Base-by-base conservation (phyloP, 2,888 invertebrate genomes). In the Nomada fabriciana region DNA sequence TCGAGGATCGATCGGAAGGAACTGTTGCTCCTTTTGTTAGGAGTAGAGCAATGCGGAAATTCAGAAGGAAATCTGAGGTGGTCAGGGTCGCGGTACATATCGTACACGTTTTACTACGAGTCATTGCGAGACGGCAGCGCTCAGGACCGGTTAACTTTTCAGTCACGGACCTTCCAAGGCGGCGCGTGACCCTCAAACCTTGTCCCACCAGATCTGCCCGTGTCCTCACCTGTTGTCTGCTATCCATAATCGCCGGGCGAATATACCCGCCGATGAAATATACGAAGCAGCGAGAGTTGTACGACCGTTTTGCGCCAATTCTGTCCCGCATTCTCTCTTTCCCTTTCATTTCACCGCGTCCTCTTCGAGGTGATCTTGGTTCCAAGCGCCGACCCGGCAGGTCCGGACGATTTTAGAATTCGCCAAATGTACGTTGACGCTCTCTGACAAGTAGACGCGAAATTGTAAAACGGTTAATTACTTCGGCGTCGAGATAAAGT, bases 111-210 rank as follows among this genome's bases (percentile, higher is more conserved):
- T 57, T 80, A 29, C 53, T 47, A 69, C 73, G 63, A 53, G 67
- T 47, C 36, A 53, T 18, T 29, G 25, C 18, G 7, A 61, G 18
- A 2, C 20, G 15, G 15, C 15, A 2, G 9, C 25, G 70, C 76
- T 52, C 64, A 67, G 82, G 84, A 78, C 80, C 76, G 86, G 84
- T 89, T 89, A 87, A 85, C 82, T 90, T 90, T 90, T 90, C 89
- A 92, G 91, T 92, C 92, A 91, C 90, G 92, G 89, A 91, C 89
- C 87, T 87, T 81, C 86, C 70, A 69, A 70, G 71, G 29, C 57
- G 67, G n/a, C 75, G 73, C 47, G 81, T 86, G 86, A 87, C 86
- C 86, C 86, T 87, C 86, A 74, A 70, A 75, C 50, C 80, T 61
- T 77, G 69, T 83, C 83, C 85, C 82, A 74, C 83, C 80, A 73